Base-by-base conservation (phyloP, 2,888 invertebrate genomes). In the Herminia tarsipennalis region DNA sequence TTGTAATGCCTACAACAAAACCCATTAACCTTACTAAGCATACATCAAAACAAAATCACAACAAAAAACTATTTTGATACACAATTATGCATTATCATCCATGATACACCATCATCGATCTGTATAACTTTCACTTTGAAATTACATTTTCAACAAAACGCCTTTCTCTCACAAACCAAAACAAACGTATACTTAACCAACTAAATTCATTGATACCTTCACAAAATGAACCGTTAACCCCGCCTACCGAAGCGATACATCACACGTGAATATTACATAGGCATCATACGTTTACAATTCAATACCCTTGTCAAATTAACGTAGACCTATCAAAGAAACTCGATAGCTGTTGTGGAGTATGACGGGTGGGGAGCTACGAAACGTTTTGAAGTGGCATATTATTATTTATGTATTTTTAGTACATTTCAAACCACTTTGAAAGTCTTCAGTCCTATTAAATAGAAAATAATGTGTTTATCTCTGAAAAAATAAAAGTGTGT, bases 291-390 rank as follows among this genome's bases (percentile, higher is more conserved):
- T 29, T 49, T 44, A 58, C 62, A 55, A 61, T 61, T 55, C 58
- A 55, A 61, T 53, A 62, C 58, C 62, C 62, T 47, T 55, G 58
- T 62, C 58, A 62, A 62, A 62, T 62, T 62, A 58, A 53, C 58
- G 50, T 39, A 29, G 21, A 35, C 39, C 52, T 33, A 55, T 62
- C 58, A 58, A 58, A 62, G 52, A 58, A 62, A 62, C 52, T 45
- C 49, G 58, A 62, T 62, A 48, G 45, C 57, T 55, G 33, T 50
- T 57, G 49, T 61, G 28, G 13, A 50, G 35, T 29, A 40, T 35
- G 36, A 24, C 12, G 30, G 13, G n/a, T 10, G 3, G 13, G 1
- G 21, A 39, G n/a, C 9, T 42, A 12, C 5, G 21, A 58, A 35
- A 3, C 12, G 1, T 2, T 5, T 33, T 17, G 42, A 58, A 29